A percentile compares a stretch with the other conserved stretches of the same genome.
phyloP scores from a whole-genome alignment of 2,113 vertebrate species.

The Butorides virescens region DNA sequence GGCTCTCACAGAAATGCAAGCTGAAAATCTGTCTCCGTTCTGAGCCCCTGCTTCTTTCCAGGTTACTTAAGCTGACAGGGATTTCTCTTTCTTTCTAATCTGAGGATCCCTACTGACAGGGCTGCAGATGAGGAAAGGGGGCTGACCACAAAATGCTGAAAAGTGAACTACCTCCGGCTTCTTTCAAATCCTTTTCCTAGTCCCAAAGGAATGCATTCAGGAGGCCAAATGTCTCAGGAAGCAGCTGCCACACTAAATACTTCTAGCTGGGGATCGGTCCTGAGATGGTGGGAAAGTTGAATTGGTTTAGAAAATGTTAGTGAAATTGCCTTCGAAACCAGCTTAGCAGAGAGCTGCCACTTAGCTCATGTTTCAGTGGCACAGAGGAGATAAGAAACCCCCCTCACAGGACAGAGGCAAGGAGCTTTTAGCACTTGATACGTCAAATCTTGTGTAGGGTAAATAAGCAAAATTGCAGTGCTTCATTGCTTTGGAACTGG shows the following conservation, averaged over 20 bases:
- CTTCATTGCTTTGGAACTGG: neutral
- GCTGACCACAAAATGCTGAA: neutral
- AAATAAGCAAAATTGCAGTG: neutral
- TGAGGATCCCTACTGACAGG: neutral
- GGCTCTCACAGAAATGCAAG: neutral
- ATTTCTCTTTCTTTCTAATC: neutral
- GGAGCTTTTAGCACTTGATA: neutral
- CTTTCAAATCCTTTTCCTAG: neutral
- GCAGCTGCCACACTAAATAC: constrained; percentile 47
- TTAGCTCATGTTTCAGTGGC: neutral
- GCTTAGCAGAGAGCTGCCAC: neutral
- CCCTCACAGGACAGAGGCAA: neutral
- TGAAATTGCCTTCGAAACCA: neutral
- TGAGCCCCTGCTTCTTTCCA: neutral
- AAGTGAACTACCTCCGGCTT: neutral
- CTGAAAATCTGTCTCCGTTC: neutral
- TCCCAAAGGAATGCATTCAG: constrained; percentile 31
- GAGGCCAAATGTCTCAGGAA: constrained; percentile 55
- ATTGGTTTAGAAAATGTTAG: constrained; percentile 15
- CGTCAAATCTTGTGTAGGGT: neutral
- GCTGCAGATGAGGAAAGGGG: neutral
- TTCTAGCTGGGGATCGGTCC: neutral
- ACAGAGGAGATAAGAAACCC: neutral
- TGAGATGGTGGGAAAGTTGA: neutral
- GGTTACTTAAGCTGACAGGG: neutral